phyloP scores from a whole-genome alignment of 2,113 vertebrate genomes.

The Casuarius casuarius region DNA sequence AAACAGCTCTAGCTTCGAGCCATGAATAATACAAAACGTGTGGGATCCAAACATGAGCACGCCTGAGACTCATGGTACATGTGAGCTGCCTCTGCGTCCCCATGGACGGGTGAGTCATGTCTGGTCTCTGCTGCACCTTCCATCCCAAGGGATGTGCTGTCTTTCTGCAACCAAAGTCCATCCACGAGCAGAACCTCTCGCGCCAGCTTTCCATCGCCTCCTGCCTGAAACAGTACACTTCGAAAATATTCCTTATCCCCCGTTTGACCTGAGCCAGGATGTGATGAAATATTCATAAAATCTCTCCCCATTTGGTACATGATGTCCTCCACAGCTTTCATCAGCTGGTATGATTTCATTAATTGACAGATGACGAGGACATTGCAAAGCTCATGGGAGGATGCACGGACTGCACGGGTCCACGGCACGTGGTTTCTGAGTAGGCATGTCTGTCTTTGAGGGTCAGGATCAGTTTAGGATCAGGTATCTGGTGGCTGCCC shows the following conservation, averaged over 20 bases:
- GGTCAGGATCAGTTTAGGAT: not conserved
- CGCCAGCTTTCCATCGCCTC: not conserved
- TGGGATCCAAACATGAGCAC: not conserved
- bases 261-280: not conserved
- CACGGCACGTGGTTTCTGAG: not conserved
- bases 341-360: not conserved
- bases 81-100: not conserved
- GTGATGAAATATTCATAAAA: not conserved
- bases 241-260: not conserved
- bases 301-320: rapidly evolving
- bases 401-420: too few relatives aligned
- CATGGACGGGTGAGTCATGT: not conserved
- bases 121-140: not conserved
- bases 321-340: not conserved
- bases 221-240: not conserved
- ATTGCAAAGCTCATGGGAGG: rapidly evolving
- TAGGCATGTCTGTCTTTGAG: not conserved
- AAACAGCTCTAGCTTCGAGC: not conserved
- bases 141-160: not conserved
- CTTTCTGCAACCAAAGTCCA: not conserved
- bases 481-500: not conserved
- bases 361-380: not conserved
- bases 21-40: not conserved
- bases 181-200: not conserved
- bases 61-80: rapidly evolving